Evolutionary conservation across 2,888 invertebrate genomes (phyloP).

Genomic region (Diarsia rubi): DNA sequence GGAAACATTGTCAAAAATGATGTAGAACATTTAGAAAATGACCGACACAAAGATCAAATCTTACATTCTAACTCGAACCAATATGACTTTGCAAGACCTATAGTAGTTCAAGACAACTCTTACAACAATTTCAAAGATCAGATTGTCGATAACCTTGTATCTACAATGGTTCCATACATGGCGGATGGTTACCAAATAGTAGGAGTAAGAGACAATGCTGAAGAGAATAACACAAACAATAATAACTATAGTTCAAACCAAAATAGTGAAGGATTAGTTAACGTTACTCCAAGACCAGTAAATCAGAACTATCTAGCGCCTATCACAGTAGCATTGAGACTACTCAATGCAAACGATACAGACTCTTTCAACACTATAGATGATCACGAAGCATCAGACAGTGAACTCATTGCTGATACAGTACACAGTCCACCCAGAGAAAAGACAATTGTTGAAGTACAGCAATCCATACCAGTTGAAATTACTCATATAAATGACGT

Average conservation of each 20-base stretch:
- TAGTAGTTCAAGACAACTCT: slow-evolving; percentile 85
- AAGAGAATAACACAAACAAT: slow-evolving; percentile 71
- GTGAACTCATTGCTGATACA: slow-evolving; percentile 82
- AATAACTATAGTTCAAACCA: slow-evolving; percentile 62
- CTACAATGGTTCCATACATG: slow-evolving; percentile 87
- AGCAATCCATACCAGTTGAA: slow-evolving; percentile 92
- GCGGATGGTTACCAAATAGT: slow-evolving; percentile 86
- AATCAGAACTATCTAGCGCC: slow-evolving; percentile 91
- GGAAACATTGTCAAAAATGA: slow-evolving; percentile 79
- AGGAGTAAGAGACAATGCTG: slow-evolving; percentile 79
- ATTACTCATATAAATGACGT: slow-evolving; percentile 88
- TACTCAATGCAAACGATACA: slow-evolving; percentile 87
- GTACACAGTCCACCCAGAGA: slow-evolving; percentile 82
- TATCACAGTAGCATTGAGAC: slow-evolving; percentile 90
- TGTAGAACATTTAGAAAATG: slow-evolving; percentile 71
- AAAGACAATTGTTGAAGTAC: slow-evolving; percentile 92
- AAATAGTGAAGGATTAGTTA: slow-evolving; percentile 73
- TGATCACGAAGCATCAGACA: slow-evolving; percentile 84
- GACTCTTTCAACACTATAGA: slow-evolving; percentile 82
- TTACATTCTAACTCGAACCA: slow-evolving; percentile 73
- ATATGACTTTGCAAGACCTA: slow-evolving; percentile 85
- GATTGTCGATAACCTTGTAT: slow-evolving; percentile 83
- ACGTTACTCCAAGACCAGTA: slow-evolving; percentile 91
- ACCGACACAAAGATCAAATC: slow-evolving; percentile 68
- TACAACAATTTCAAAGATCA: slow-evolving; percentile 79